Evolutionary conservation across 1,140 invertebrate genomes (phyloP), one percentile per base, ranked within the genome.

Genomic region (Melipona quadrifasciata): DNA sequence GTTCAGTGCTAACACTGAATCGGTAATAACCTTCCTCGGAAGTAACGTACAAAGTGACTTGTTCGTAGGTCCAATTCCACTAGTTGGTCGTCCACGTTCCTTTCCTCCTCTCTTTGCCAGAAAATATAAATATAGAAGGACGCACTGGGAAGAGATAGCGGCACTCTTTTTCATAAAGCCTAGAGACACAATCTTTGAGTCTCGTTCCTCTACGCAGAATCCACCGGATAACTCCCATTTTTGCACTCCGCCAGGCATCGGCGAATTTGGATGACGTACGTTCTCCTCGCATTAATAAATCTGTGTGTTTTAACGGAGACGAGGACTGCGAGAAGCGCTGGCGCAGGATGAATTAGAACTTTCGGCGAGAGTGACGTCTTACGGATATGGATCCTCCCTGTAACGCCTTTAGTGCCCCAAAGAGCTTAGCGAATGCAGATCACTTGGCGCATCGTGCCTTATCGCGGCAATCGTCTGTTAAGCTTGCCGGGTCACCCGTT

Each of bases 401-500:
- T 39, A 58, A 75, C 21, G 21, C 73, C 34, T 65, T 75, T 31
- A 31, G 55, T 4, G 31, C 2, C 31, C 1, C 31, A n/a, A 55
- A 75, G 53, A 75, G 73, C 73, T 75, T 58, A 75, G 34, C 11
- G 73, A 55, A 75, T 57, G 53, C 73, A 12, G 73, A 75, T 75
- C 73, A 58, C 55, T 75, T 75, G 58, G 72, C 14, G 39, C 39
- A 47, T 47, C 72, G 72, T 74, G 72, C 72, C 72, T 74, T 74
- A 74, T 74, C 72, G 24, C 72, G 72, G 51, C 21, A 74, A 55
- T 74, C 72, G 72, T 55, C 51, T 24, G 72, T 74, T 57, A 57
- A 74, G 72, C 72, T 74, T 10, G 1, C 51, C 17, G 14, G n/a
- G n/a, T 47, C n/a, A n/a, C 27, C 51, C 47, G 51, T 74, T 55